Base-by-base conservation (phyloP, 2,797 vertebrate species). In the Emydoidea blandingii region DNA sequence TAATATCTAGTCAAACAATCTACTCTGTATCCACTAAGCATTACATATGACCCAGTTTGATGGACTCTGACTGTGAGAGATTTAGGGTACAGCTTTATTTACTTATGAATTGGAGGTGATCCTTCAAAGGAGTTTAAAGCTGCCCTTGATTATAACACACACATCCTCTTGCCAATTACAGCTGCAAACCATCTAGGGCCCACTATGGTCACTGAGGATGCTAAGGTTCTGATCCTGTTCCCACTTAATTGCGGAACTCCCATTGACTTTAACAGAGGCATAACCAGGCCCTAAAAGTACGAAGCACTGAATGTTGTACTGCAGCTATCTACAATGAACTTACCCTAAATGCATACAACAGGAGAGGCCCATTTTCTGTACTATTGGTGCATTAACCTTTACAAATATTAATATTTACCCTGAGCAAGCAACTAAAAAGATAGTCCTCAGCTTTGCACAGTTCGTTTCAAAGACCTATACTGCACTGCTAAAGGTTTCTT, bases 191-290 rank as follows among this genome's bases (percentile, higher is more conserved):
- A 82, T 82, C 3, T 8, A 59, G 41, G 31, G 31, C 19, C 18
- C 29, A 59, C 11, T 81, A 59, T 76, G 68, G 5, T 31, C 59
- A 1, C 15, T 5, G 53, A 9, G 44, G 16, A 2, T 23, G 72
- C 85, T 76, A 12, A 7, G 49, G 52, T 56, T 89, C 47, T 83
- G 6, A 1, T 83, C 90, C 53, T 87, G 6, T 91, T 93, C 59
- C 91, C 0, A 1, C 15, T 87, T 81, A 50, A 47, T 57, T 68
- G 85, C 37, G 86, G 80, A 84, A 21, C 8, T 87, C 19, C 2
- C 83, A 19, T 84, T 79, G 81, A 90, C 87, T 72, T 93, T 84
- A 88, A 52, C 25, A 80, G 87, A 54, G 89, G n/a, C 88, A 80
- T 80, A 86, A 65, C 88, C 52, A 7, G 34, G 12, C 12, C 1